Percentiles rank a stretch among this genome's conserved stretches.
These are phyloP conservation scores for Ibidorhyncha struthersii DNA, from an alignment of 2,113 vertebrate species.

Conservation along the genomic window DNA sequence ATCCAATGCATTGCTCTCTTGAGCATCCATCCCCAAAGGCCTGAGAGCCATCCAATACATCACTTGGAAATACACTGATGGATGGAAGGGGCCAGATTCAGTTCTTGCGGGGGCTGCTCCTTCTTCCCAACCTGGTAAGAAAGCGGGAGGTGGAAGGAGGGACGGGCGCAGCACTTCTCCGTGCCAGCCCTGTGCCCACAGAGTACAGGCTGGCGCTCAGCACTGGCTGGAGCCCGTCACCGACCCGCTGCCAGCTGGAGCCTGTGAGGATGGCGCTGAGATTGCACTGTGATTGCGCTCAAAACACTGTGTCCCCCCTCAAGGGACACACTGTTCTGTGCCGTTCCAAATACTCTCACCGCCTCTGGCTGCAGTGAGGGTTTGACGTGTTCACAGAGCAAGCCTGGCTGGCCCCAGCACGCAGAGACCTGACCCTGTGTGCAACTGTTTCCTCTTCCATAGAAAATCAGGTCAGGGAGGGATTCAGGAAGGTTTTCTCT, in stretches of 20 bases:
- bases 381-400: no score
- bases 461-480: neutral
- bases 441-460: neutral
- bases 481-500: neutral
- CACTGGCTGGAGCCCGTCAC: neutral
- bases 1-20: fast-evolving
- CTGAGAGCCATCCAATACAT: fast-evolving
- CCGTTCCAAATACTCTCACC: neutral
- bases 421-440: no score
- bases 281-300: neutral
- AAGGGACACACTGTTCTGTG: fast-evolving
- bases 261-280: neutral
- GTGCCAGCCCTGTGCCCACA: fast-evolving
- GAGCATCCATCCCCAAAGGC: neutral
- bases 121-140: neutral
- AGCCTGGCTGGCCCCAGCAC: neutral
- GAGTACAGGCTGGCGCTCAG: neutral
- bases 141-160: neutral
- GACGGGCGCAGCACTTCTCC: fast-evolving
- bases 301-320: neutral
- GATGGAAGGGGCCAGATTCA: fast-evolving
- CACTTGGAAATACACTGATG: fast-evolving
- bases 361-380: neutral
- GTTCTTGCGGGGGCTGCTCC: neutral
- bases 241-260: neutral